phyloP scores from a whole-genome alignment of 2,888 invertebrate genomes.

The Cistogaster globosa region DNA sequence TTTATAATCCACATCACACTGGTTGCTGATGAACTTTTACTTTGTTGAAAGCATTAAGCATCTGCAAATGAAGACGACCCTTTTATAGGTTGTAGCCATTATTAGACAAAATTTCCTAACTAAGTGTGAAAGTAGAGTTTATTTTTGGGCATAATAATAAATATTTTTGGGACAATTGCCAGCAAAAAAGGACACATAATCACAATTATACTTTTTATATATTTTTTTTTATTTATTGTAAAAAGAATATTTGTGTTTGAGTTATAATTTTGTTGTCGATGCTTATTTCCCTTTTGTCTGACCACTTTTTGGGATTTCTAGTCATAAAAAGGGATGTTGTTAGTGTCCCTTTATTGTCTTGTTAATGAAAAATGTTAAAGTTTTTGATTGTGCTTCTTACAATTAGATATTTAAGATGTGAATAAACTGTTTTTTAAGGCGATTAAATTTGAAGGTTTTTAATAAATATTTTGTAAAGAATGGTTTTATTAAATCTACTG shows the following conservation, averaged over 20 bases:
- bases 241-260: constrained; percentile 39
- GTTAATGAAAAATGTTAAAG: constrained; percentile 59
- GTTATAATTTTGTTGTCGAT: constrained; percentile 44
- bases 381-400: constrained; percentile 13
- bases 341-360: constrained; percentile 63
- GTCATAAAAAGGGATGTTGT: constrained; percentile 31
- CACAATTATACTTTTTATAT: constrained; percentile 10
- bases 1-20: constrained; percentile 52
- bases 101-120: constrained; percentile 35
- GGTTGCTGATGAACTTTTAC: constrained; percentile 57
- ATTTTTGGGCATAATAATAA: neutral
- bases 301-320: constrained; percentile 17
- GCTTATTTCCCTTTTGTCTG: constrained; percentile 46
- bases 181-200: constrained; percentile 41
- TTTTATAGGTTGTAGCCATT: constrained; percentile 2
- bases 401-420: neutral
- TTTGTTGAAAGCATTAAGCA: constrained; percentile 2
- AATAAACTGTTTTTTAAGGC: too few relatives aligned
- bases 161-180: constrained; percentile 55
- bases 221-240: constrained; percentile 24
- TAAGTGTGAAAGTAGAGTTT: constrained; percentile 51
- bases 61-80: constrained; percentile 33
- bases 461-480: too few relatives aligned
- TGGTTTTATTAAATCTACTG: too few relatives aligned
- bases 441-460: too few relatives aligned